These are phyloP conservation scores for Melanotaenia parkinsoni DNA, from an alignment of 2,797 vertebrate species.

Conservation along the genomic window DNA sequence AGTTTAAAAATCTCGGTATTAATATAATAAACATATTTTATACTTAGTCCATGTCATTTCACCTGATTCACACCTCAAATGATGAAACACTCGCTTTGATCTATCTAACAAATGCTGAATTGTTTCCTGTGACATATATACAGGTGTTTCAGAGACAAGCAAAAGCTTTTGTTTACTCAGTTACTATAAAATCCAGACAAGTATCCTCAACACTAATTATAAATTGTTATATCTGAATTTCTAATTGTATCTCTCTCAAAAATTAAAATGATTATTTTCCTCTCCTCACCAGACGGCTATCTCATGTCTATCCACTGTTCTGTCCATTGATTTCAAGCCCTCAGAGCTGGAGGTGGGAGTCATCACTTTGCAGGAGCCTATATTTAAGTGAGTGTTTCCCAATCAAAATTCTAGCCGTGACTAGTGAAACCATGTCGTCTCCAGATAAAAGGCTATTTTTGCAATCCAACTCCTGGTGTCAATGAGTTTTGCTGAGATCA, in stretches of 20 bases:
- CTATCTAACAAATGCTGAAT: not conserved
- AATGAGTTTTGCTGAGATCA: constrained; percentile 10
- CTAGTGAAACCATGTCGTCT: not conserved
- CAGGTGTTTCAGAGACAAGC: not conserved
- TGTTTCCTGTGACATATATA: not conserved
- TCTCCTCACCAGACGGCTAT: constrained; percentile 85
- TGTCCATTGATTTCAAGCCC: constrained; percentile 95
- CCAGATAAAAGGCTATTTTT: not conserved
- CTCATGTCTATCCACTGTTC: constrained; percentile 91
- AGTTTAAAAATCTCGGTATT: not conserved
- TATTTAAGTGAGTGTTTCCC: constrained; percentile 86
- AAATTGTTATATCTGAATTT: not conserved
- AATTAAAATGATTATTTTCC: not conserved
- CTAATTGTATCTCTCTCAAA: not conserved
- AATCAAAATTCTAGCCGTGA: not conserved
- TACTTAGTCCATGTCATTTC: too few relatives aligned
- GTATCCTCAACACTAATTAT: not conserved
- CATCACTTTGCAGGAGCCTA: constrained; percentile 88
- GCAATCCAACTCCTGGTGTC: not conserved
- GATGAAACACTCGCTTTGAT: not conserved
- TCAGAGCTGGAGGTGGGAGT: constrained; percentile 94
- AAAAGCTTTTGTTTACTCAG: not conserved
- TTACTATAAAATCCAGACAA: not conserved
- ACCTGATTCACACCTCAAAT: not conserved
- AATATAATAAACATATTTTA: too few relatives aligned